Conservation (phyloP, 2,888 invertebrate genomes). For the Theristus sp. region DNA sequence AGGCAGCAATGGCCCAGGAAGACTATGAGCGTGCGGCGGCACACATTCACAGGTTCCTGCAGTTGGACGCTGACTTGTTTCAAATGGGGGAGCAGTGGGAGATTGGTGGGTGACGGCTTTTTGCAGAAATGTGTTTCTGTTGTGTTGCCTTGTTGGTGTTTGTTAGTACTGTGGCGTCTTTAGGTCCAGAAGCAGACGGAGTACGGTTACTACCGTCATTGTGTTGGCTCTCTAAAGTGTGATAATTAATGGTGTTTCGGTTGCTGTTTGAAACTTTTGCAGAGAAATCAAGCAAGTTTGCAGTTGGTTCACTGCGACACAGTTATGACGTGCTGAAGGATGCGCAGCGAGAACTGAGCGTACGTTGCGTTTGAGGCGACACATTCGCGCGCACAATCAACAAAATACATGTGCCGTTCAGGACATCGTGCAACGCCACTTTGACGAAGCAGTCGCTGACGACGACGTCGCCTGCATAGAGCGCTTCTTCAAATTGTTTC, state of each 20-base stretch:
- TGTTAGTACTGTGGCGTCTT: no score
- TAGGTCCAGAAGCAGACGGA: no score
- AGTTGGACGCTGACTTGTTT: slow-evolving; percentile 14
- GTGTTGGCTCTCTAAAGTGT: no score
- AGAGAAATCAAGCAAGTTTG: not conserved
- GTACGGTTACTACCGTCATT: no score
- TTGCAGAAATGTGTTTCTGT: not conserved
- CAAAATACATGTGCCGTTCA: not conserved
- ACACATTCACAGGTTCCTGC: slow-evolving; percentile 57
- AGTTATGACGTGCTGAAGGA: slow-evolving; percentile 46
- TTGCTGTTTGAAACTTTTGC: no score
- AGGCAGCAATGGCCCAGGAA: slow-evolving; percentile 50
- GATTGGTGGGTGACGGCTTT: slow-evolving; percentile 7
- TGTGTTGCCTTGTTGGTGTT: no score
- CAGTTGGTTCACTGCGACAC: slow-evolving; percentile 42
- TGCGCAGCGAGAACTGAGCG: not conserved
- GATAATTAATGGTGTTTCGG: no score
- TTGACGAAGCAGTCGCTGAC: slow-evolving; percentile 59
- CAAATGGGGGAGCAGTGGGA: slow-evolving; percentile 6
- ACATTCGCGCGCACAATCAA: not conserved
- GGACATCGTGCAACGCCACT: slow-evolving; percentile 34
- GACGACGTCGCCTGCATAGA: slow-evolving; percentile 77
- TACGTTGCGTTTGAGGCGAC: not conserved
- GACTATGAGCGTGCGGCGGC: slow-evolving; percentile 91
- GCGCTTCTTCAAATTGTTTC: slow-evolving; percentile 88